A percentile compares a stretch with the other conserved stretches of the same genome.
Conservation (phyloP, 1,140 invertebrate genomes). For the Bacillus rossius region DNA sequence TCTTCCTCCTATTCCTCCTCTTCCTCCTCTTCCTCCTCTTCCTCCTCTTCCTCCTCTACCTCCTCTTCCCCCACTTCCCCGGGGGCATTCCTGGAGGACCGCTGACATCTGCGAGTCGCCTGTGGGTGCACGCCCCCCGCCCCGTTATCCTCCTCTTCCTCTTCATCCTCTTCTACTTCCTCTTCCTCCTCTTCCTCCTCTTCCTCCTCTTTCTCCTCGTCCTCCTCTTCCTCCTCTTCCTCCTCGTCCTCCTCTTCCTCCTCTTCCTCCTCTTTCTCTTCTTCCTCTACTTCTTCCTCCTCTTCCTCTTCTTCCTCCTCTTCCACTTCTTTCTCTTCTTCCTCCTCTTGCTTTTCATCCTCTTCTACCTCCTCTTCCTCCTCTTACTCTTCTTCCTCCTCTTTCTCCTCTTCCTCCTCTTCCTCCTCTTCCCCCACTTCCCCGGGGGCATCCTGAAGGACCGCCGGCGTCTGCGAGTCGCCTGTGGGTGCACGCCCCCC, state of each 20-base stretch:
- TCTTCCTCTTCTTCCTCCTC: neutral
- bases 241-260: neutral
- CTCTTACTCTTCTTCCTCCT: neutral
- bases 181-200: neutral
- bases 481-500: conserved; percentile 45
- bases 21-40: too few relatives aligned
- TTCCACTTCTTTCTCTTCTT: too few relatives aligned
- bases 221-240: neutral
- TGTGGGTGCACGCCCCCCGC: conserved; percentile 34
- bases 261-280: too few relatives aligned
- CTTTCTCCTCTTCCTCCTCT: neutral
- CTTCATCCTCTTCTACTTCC: neutral
- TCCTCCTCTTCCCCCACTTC: conserved; percentile 32
- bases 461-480: conserved; percentile 39
- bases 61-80: conserved; percentile 22
- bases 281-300: neutral
- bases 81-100: conserved; percentile 38
- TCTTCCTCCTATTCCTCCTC: too few relatives aligned
- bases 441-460: conserved; percentile 39
- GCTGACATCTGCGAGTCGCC: conserved; percentile 39
- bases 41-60: too few relatives aligned
- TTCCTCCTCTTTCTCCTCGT: neutral
- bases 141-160: neutral
- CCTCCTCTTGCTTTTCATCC: neutral
- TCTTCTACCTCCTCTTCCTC: too few relatives aligned